phyloP scores from a whole-genome alignment of 2,888 invertebrate genomes.

The Meghimatium bilineatum region DNA sequence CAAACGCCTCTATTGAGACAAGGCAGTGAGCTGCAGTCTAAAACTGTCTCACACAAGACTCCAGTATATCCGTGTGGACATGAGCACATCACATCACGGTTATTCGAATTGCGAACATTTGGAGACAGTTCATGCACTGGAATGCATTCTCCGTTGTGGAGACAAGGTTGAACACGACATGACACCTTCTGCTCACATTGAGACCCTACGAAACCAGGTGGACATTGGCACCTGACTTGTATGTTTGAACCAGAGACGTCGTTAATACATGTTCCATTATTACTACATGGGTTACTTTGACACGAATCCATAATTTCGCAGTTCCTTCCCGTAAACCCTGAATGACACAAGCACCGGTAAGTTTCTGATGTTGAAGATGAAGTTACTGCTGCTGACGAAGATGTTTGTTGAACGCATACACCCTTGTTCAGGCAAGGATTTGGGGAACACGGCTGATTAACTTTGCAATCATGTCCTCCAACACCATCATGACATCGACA shows the following conservation, averaged over 20 bases:
- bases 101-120: not conserved
- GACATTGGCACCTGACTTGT: slow-evolving; percentile 20
- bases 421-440: slow-evolving; percentile 34
- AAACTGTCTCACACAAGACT: slow-evolving; percentile 5
- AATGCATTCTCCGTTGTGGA: slow-evolving; percentile 30
- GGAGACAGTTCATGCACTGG: not conserved
- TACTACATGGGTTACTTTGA: not conserved
- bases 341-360: slow-evolving; percentile 1
- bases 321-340: slow-evolving; percentile 16
- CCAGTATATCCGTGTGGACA: slow-evolving; percentile 29
- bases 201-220: not conserved
- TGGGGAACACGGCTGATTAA: slow-evolving; percentile 18
- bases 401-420: not conserved
- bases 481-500: slow-evolving; percentile 5
- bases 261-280: slow-evolving; percentile 23
- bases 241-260: not conserved
- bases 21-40: not conserved
- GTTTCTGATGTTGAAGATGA: not conserved
- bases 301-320: slow-evolving; percentile 6
- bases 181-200: slow-evolving; percentile 13
- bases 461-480: not conserved
- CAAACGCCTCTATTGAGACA: slow-evolving; percentile 27
- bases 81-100: not conserved
- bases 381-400: not conserved
- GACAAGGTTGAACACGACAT: slow-evolving; percentile 15